phyloP scores from a whole-genome alignment of 2,888 invertebrate genomes.

The Diaprepes abbreviatus region DNA sequence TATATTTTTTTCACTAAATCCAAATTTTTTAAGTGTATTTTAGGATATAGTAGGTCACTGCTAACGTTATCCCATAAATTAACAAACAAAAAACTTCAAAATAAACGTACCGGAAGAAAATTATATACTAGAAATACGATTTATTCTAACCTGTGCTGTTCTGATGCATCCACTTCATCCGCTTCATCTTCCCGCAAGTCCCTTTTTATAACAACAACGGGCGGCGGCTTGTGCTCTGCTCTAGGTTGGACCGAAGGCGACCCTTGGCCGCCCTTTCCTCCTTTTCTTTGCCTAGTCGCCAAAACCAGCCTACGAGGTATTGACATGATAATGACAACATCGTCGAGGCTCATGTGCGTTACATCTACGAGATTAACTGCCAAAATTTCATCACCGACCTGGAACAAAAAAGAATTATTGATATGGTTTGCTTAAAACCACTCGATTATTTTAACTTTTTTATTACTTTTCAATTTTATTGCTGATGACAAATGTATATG shows the following conservation, averaged over 20 bases:
- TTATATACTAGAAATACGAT: too few relatives aligned
- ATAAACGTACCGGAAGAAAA: too few relatives aligned
- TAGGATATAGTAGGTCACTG: too few relatives aligned
- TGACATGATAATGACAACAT: constrained; percentile 99
- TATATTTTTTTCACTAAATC: too few relatives aligned
- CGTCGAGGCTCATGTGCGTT: constrained; percentile 97
- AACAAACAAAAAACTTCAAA: too few relatives aligned
- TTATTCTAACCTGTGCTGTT: constrained; percentile 62
- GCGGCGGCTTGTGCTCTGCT: constrained; percentile 88
- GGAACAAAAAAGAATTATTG: constrained; percentile 51
- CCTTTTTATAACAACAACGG: constrained; percentile 91
- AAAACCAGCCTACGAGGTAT: constrained; percentile 96
- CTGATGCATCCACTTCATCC: constrained; percentile 74
- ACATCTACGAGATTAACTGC: constrained; percentile 99
- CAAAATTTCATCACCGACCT: constrained; percentile 98
- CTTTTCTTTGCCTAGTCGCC: constrained; percentile 90
- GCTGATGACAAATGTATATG: too few relatives aligned
- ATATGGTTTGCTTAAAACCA: too few relatives aligned
- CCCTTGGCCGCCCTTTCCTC: constrained; percentile 69
- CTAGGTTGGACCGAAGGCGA: constrained; percentile 75
- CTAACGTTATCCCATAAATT: too few relatives aligned
- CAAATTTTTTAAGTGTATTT: too few relatives aligned
- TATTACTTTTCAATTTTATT: too few relatives aligned
- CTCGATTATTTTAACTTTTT: too few relatives aligned
- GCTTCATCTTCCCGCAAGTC: constrained; percentile 87